A percentile compares a stretch with the other conserved stretches of the same genome.
Conservation (phyloP, 2,113 vertebrate species). For the Anser cygnoides region DNA sequence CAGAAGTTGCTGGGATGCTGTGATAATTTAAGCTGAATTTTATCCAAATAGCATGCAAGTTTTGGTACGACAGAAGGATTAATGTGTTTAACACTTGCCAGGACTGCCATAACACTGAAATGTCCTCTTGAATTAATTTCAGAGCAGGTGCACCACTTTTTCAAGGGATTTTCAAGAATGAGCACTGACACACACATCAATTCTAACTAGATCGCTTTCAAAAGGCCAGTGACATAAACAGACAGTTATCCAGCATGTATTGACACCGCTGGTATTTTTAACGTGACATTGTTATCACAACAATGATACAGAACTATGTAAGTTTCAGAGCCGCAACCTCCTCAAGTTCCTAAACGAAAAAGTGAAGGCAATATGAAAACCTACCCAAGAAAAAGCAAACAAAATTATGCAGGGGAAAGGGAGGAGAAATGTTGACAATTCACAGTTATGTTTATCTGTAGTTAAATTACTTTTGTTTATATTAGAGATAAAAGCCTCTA, state of each 20-base stretch:
- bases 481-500: background rate
- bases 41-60: conserved; percentile 20
- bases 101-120: background rate
- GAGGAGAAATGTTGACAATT: background rate
- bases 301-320: fast-evolving
- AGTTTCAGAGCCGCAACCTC: background rate
- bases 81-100: background rate
- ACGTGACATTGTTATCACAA: background rate
- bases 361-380: background rate
- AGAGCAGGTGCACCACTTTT: background rate
- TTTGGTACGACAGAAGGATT: background rate
- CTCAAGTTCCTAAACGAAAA: background rate
- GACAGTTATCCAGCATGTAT: background rate
- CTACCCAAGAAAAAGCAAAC: background rate
- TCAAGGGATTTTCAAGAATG: background rate
- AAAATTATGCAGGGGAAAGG: background rate
- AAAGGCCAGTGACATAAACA: background rate
- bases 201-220: background rate
- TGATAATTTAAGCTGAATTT: conserved; percentile 32
- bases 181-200: background rate
- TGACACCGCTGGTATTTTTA: background rate
- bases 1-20: conserved; percentile 3
- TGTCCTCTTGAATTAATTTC: background rate
- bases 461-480: background rate
- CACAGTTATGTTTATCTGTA: background rate